Evolutionary conservation across 2,888 invertebrate species (phyloP).

Genomic region (Tipula confusa): DNA sequence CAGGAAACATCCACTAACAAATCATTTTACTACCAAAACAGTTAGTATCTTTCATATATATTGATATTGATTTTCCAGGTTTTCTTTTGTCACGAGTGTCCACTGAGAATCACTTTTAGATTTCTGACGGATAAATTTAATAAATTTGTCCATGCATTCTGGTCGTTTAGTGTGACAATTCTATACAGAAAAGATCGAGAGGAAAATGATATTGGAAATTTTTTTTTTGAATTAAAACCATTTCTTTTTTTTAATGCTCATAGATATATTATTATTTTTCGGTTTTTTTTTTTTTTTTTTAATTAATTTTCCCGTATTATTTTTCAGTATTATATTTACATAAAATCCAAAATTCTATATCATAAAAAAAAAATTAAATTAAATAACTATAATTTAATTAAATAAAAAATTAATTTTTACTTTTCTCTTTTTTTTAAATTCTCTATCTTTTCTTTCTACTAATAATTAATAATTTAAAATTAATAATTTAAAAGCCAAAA

Average conservation of each 20-base stretch:
- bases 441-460: background rate
- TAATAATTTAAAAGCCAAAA: background rate
- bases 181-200: no score
- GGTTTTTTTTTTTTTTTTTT: background rate
- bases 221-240: background rate
- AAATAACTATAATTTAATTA: background rate
- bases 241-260: slow-evolving; percentile 25
- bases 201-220: no score
- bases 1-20: no score
- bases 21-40: no score
- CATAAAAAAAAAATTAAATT: background rate
- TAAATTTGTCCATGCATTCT: no score
- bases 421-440: background rate
- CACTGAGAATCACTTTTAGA: no score
- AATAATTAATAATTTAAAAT: background rate
- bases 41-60: no score
- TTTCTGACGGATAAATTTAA: no score
- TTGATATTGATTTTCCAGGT: no score
- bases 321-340: background rate
- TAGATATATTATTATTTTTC: slow-evolving; percentile 15
- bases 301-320: slow-evolving; percentile 9
- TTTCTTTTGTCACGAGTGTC: no score
- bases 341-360: background rate
- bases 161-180: no score
- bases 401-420: background rate